These are phyloP conservation scores for Vanessa cardui DNA, from an alignment of 2,888 invertebrate species.

Conservation along the genomic window DNA sequence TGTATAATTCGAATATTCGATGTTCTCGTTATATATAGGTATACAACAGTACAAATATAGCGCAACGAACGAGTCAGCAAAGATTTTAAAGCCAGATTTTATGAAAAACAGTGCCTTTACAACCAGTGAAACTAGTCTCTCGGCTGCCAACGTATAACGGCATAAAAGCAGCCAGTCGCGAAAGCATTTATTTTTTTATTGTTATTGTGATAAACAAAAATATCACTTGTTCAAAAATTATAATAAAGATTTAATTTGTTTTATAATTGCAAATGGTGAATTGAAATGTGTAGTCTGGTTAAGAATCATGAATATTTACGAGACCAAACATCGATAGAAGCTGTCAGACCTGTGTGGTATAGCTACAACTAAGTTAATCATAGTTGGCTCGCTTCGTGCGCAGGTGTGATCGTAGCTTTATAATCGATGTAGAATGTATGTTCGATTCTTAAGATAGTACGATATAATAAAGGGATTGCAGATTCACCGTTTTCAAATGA, in stretches of 20 bases:
- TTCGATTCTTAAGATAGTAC: too few species aligned
- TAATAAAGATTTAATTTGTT: slow-evolving; percentile 3
- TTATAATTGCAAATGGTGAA: background rate
- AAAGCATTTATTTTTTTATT: slow-evolving; percentile 81
- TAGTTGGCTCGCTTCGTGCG: too few species aligned
- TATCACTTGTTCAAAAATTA: slow-evolving; percentile 35
- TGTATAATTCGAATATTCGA: too few species aligned
- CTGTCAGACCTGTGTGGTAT: background rate
- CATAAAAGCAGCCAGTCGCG: slow-evolving; percentile 66
- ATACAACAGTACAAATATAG: background rate
- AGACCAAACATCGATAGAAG: too few species aligned
- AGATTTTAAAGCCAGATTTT: slow-evolving; percentile 19
- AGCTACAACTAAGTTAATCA: background rate
- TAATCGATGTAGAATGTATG: background rate
- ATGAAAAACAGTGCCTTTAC: slow-evolving; percentile 64
- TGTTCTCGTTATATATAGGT: background rate
- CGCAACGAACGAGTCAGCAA: background rate
- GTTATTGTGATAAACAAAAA: slow-evolving; percentile 54
- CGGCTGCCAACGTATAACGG: slow-evolving; percentile 53
- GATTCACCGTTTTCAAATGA: background rate
- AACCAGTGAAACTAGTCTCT: slow-evolving; percentile 79
- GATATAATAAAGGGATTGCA: too few species aligned
- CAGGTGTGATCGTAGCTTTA: background rate
- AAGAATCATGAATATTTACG: background rate
- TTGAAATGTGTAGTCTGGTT: background rate